Base-by-base conservation (phyloP, 2,888 invertebrate genomes). In the Oxytorus armatus region DNA sequence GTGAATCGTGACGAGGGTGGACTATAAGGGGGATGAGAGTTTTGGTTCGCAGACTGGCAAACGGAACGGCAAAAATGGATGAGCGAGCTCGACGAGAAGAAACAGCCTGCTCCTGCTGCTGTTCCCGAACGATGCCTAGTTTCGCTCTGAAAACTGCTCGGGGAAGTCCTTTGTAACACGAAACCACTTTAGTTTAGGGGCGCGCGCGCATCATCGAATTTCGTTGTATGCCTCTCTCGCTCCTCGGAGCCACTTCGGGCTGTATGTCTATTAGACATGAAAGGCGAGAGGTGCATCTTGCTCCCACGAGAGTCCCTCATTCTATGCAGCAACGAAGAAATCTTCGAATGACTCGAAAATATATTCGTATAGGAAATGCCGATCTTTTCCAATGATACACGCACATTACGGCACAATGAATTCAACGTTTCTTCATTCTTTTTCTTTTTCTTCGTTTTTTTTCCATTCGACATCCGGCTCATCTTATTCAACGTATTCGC, bases 371-470 rank as follows among this genome's bases (percentile, higher is more conserved):
- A 21, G 53, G 29, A 76, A 77, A 23, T 49, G 63, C 53, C 49
- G 53, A 72, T 73, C 25, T 23, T 85, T 83, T 85, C 83, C 82
- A 86, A 86, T 87, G 86, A 85, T 84, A 83, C 83, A 82, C 72
- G 66, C 81, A 72, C 73, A 76, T 63, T 73, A 8, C 73, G 49
- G 79, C 63, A 79, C 74, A 79, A 79, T 82, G 77, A 77, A 80
- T 78, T 61, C 39, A 42, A 1, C 55, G 25, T 57, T 74, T 57
- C 47, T 33, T 25, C 39, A 11, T 66, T 68, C 68, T 39, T 33
- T n/a, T 51, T 11, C 14, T 21, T 55, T 47, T 69, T 61, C 76
- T 77, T 73, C 73, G 66, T n/a, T n/a, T 77, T 79, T 74, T 70
- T 75, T 65, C 69, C 65, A 49, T 82, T 72, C 77, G 33, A 69